Conservation (phyloP, 2,888 invertebrate species). For the Tricholauxania praeusta region DNA sequence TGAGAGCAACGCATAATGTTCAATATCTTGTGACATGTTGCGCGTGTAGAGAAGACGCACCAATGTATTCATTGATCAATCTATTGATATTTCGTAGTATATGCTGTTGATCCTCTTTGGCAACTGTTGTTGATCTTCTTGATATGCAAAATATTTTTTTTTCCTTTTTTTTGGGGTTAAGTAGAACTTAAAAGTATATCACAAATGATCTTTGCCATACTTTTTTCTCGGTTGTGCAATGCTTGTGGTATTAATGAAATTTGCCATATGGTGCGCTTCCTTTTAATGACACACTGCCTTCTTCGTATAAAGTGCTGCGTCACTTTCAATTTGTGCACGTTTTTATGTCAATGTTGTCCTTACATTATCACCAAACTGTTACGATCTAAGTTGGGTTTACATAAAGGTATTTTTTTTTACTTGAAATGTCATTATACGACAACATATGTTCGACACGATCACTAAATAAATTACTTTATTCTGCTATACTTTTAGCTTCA, state of each 20-base stretch:
- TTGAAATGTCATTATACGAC: no score
- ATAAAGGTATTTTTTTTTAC: no score
- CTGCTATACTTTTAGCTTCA: no score
- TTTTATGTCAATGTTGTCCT: no score
- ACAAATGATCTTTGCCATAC: neutral
- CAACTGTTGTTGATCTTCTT: neutral
- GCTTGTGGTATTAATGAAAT: neutral
- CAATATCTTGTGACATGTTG: slow-evolving; percentile 1
- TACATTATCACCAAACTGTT: no score
- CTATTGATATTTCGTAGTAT: neutral
- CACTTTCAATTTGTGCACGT: no score
- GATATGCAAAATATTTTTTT: neutral
- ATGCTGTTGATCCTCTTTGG: neutral
- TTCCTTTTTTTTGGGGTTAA: neutral
- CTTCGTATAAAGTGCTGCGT: no score
- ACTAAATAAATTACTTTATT: no score
- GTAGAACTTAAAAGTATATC: neutral
- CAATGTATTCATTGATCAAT: neutral
- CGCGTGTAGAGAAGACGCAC: neutral
- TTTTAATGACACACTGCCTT: neutral
- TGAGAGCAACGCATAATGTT: slow-evolving; percentile 14
- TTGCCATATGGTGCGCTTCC: slow-evolving; percentile 1
- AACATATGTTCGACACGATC: no score
- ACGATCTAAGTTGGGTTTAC: no score
- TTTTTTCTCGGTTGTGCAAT: neutral